These are phyloP conservation scores for Rousettus leschenaultii DNA, from an alignment of 2,113 vertebrate species.

Conservation along the genomic window DNA sequence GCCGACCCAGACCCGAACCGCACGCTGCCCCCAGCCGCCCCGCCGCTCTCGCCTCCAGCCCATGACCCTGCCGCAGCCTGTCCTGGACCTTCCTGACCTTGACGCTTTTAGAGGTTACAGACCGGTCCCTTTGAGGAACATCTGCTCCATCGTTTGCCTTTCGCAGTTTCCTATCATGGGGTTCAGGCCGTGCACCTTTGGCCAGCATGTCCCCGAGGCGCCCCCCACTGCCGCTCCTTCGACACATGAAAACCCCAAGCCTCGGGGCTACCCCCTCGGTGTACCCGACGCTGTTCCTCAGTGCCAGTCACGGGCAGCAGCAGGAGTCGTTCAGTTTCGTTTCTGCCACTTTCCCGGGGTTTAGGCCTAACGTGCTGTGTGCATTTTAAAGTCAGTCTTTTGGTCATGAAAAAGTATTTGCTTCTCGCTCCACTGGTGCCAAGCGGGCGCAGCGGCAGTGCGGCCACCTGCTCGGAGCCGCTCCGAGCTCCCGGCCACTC, in stretches of 20 bases:
- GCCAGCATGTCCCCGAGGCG: neutral
- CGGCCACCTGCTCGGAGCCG: neutral
- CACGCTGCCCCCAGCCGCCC: rapidly evolving
- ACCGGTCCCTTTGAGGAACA: neutral
- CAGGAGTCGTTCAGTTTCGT: neutral
- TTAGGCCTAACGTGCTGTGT: neutral
- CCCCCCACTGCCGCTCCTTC: rapidly evolving
- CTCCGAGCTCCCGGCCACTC: neutral
- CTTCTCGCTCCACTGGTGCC: neutral
- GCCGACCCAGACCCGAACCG: neutral
- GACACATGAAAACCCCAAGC: neutral
- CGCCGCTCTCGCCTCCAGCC: neutral
- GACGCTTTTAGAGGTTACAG: neutral
- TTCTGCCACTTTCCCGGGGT: neutral
- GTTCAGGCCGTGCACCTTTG: neutral
- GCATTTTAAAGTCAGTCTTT: neutral
- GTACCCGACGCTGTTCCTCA: neutral
- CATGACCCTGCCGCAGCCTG: neutral
- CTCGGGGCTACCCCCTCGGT: neutral
- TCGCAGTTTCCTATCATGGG: neutral
- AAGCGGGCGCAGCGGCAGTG: neutral
- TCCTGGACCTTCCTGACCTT: neutral
- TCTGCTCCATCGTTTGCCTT: neutral
- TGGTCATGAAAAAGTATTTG: neutral
- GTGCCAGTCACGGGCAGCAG: neutral